A percentile compares a stretch with the other conserved stretches of the same genome.
These are phyloP conservation scores for Steinernema feltiae DNA, from an alignment of 1,140 invertebrate genomes.

Conservation along the genomic window DNA sequence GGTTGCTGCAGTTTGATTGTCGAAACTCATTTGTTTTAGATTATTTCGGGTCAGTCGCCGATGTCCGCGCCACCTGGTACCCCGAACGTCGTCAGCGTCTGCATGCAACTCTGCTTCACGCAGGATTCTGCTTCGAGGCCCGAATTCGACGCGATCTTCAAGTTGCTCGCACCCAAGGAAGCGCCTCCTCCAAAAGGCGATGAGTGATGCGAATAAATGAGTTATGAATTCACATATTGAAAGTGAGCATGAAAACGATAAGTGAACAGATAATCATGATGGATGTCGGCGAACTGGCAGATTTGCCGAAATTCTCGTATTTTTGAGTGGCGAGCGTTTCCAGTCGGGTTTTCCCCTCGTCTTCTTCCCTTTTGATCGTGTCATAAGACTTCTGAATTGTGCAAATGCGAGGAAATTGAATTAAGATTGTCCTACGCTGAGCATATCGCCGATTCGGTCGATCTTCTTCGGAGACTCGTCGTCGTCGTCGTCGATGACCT, in stretches of 20 bases:
- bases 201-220: no score
- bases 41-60: background rate
- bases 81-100: background rate
- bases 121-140: background rate
- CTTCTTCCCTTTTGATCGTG: background rate
- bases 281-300: no score
- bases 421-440: background rate
- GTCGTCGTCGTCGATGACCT: background rate
- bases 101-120: constrained; percentile 14
- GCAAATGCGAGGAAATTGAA: background rate
- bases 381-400: background rate
- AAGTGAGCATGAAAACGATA: no score
- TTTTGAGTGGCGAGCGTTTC: background rate
- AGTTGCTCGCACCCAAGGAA: constrained; percentile 16
- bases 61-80: constrained; percentile 1
- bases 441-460: background rate
- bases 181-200: background rate
- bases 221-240: no score
- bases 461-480: background rate
- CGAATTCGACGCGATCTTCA: constrained; percentile 17
- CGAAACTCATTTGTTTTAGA: background rate
- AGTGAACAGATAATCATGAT: no score
- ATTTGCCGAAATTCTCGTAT: background rate
- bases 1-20: background rate
- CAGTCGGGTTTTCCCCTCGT: background rate